phyloP scores from a whole-genome alignment of 2,113 vertebrate species.

The Chionomys nivalis region DNA sequence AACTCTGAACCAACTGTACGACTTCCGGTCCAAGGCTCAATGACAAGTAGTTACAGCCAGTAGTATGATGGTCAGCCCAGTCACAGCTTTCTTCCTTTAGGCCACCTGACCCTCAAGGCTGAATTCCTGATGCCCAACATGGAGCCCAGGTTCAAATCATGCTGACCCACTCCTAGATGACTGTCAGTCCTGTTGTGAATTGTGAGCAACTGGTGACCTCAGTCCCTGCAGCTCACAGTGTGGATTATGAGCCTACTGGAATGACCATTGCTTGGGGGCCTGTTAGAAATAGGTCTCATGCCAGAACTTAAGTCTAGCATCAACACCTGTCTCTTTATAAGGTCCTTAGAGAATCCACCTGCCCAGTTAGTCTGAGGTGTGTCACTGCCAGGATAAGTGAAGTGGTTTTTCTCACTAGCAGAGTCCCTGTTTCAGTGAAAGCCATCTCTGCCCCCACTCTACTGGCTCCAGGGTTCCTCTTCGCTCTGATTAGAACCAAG shows the following conservation, averaged over 20 bases:
- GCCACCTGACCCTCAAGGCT: conserved; percentile 96
- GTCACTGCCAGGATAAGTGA: background rate
- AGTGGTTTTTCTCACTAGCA: background rate
- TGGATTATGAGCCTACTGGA: background rate
- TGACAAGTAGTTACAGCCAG: conserved; percentile 99
- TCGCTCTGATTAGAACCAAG: background rate
- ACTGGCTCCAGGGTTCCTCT: background rate
- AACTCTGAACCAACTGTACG: conserved; percentile 96
- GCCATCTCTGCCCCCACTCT: background rate
- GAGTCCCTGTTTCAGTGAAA: background rate
- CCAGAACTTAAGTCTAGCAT: background rate
- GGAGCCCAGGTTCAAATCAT: conserved; percentile 96
- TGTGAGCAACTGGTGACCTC: conserved; percentile 98
- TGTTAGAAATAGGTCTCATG: background rate
- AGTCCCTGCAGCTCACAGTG: conserved; percentile 75
- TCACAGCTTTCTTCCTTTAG: conserved; percentile 96
- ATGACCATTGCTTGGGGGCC: background rate
- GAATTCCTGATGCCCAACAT: conserved; percentile 99
- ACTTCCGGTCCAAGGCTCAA: conserved; percentile 98
- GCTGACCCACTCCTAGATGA: conserved; percentile 99
- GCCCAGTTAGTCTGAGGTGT: background rate
- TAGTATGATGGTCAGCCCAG: conserved; percentile 96
- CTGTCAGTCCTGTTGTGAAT: conserved; percentile 97
- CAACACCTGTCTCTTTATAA: background rate
- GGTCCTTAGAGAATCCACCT: background rate